phyloP scores from a whole-genome alignment of 2,113 vertebrate species.

The Siniperca knerii region DNA sequence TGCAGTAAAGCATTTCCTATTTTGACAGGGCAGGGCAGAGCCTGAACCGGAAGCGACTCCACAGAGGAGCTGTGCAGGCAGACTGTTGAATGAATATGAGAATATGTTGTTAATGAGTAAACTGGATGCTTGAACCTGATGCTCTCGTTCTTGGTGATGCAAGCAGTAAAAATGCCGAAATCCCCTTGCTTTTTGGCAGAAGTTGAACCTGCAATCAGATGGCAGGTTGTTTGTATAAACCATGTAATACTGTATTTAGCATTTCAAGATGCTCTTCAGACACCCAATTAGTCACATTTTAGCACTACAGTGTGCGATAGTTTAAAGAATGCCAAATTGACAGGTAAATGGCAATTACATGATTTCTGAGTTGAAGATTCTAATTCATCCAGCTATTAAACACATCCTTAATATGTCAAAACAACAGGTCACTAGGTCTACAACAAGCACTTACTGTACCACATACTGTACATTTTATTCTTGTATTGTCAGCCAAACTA shows the following conservation, averaged over 20 bases:
- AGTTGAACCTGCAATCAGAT: constrained; percentile 56
- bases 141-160: constrained; percentile 22
- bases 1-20: too few relatives aligned
- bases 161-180: constrained; percentile 58
- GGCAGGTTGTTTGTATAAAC: background rate
- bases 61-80: too few relatives aligned
- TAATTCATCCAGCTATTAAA: background rate
- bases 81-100: background rate
- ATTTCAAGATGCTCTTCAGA: background rate
- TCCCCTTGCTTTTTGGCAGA: constrained; percentile 33
- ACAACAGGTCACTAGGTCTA: background rate
- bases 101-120: background rate
- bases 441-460: background rate
- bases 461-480: background rate
- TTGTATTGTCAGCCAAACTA: too few relatives aligned
- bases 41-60: too few relatives aligned
- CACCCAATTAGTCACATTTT: background rate
- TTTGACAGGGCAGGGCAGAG: too few relatives aligned
- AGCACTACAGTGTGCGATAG: background rate
- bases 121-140: constrained; percentile 38
- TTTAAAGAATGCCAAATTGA: background rate
- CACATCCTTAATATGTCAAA: background rate
- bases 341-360: background rate
- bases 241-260: background rate
- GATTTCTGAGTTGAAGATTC: background rate